Evolutionary conservation across 2,113 vertebrate genomes (phyloP), one percentile per base, ranked within the genome.

Genomic region (Gobio gobio): DNA sequence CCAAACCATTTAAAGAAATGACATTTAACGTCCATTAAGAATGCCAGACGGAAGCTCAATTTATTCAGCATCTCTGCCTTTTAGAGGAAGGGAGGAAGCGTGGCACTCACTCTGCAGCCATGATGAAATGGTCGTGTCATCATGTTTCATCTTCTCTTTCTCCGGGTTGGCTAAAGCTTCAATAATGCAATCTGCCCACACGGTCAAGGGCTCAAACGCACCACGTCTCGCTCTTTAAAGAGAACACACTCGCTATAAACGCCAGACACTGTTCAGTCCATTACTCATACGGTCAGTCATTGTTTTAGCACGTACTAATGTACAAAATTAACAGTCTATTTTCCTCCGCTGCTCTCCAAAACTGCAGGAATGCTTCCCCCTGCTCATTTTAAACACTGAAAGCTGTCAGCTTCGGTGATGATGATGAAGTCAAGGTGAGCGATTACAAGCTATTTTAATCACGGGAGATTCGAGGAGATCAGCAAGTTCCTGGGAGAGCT

Each of bases 101-200:
- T 40, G 92, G 81, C 83, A 96, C 97, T 93, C 91, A 99, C 98
- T 99, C 89, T 99, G 98, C 87, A 99, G 95, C 98, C 98, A 99
- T 10, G 96, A 97, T 1, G 98, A 99, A 87, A 99, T 99, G 8
- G 97, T 98, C 14, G 98, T 99, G 91, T 99, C 98, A 16, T 99
- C 98, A 20, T 99, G 98, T 86, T 99, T 99, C 97, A 99, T 99
- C 92, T 97, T 98, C 92, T 99, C 98, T 87, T 99, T 99, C 90
- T 99, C 97, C 0, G 98, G 98, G 92, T 99, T 99, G 88, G 98
- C 98, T 92, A 99, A 91, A 87, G 98, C 98, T 93, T 99, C 98
- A 87, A 99, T 99, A 87, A 99, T 99, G 93, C 98, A 99, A 94
- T 99, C 98, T 99, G 93, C 79, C 45, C 78, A 87, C 59, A 80